Percentiles rank a stretch among this genome's conserved stretches.
phyloP scores from a whole-genome alignment of 2,797 vertebrate species.

The Triplophysa yarkandensis region DNA sequence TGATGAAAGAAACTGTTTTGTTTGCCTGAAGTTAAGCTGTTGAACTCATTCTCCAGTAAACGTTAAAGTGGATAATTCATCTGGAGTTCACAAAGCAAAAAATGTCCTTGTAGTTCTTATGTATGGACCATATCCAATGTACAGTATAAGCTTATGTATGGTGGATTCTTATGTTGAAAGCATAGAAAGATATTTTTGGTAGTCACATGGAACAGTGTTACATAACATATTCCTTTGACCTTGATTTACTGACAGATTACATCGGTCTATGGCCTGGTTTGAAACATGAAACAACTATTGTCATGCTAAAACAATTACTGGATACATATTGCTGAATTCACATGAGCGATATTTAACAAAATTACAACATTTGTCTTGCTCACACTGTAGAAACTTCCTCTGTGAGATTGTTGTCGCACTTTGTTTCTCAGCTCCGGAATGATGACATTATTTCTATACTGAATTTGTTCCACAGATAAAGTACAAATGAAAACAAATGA shows the following conservation, averaged over 20 bases:
- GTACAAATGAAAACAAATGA: neutral
- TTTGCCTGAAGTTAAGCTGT: no score
- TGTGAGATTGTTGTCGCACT: slow-evolving; percentile 6
- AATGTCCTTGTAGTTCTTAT: no score
- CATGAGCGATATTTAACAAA: slow-evolving; percentile 25
- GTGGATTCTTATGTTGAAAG: neutral
- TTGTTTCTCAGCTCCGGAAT: neutral
- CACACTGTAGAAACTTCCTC: slow-evolving; percentile 39
- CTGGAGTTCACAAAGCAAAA: no score
- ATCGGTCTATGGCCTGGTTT: slow-evolving; percentile 3
- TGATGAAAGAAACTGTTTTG: no score
- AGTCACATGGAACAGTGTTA: slow-evolving; percentile 6
- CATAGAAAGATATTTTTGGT: neutral
- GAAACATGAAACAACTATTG: slow-evolving; percentile 36
- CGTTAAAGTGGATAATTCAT: no score
- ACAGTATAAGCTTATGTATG: neutral
- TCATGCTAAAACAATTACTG: slow-evolving; percentile 40
- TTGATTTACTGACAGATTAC: neutral
- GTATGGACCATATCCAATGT: no score
- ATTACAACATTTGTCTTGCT: slow-evolving; percentile 11
- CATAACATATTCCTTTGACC: slow-evolving; percentile 33
- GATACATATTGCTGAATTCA: slow-evolving; percentile 26
- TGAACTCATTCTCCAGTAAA: no score
- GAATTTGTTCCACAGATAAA: neutral
- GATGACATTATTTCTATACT: slow-evolving; percentile 14